Evolutionary conservation across 2,888 invertebrate genomes (phyloP), one percentile per base, ranked within the genome.

Genomic region (Megaustenia siamemsis): DNA sequence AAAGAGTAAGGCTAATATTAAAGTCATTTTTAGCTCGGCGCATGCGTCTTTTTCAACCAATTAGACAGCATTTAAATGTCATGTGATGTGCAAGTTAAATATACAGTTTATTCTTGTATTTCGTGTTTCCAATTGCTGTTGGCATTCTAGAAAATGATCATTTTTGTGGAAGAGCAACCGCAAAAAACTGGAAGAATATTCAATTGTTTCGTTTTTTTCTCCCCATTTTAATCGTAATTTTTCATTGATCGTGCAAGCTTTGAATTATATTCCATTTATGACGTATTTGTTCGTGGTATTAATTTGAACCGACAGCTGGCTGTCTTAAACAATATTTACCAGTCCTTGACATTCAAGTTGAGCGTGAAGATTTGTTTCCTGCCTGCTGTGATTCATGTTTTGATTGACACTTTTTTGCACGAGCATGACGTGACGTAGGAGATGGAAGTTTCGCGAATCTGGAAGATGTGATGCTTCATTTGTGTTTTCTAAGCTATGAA

Each of bases 311-410:
- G 49, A 73, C 45, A 49, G 73, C 5, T 32, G 28, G 49, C 49
- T 73, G 73, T 49, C 32, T 28, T 18, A 73, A 32, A 32, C 49
- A 73, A 10, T 73, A 49, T 73, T 73, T 73, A 49, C 49, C 32
- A 49, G 49, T 73, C 28, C 21, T 3, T 73, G 28, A 49, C 28
- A 28, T 49, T 28, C 28, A 28, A 32, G 45, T 21, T 49, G 21
- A 49, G 32, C 73, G 73, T 49, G 73, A n/a, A n/a, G 28, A 6
- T 49, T 10, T 73, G n/a, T 32, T 49, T 40, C 43, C 40, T 69
- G 21, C 69, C 43, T 69, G 40, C 43, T 69, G 40, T 5, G 32
- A n/a, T 69, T n/a, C 43, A 15, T 68, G 28, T 43, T 43, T 73
- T 40, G 15, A 24, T 8, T 45, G 71, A 45, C 43, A 45, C 21